These are phyloP conservation scores for Halcyon badia DNA, from an alignment of 2,797 vertebrate genomes.

Conservation along the genomic window DNA sequence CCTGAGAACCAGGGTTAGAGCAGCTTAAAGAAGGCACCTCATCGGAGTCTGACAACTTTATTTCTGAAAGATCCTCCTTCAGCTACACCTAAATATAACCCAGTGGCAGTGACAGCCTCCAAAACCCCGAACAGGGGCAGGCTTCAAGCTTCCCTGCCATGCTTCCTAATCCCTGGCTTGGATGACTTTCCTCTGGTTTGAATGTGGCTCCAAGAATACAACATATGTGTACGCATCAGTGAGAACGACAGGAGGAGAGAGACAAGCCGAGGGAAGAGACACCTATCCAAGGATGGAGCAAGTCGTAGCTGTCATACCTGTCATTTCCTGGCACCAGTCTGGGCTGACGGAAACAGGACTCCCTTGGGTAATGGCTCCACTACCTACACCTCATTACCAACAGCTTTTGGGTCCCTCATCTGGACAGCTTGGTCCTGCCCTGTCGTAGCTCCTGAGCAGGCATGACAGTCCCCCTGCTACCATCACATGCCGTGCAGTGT, in stretches of 20 bases:
- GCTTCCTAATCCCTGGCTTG: neutral
- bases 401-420: neutral
- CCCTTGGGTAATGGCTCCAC: neutral
- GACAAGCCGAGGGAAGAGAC: slow-evolving; percentile 16
- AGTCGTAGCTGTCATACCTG: neutral
- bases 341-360: neutral
- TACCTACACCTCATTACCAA: rapidly evolving
- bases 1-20: neutral
- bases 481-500: rapidly evolving
- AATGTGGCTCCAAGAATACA: neutral
- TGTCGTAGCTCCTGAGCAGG: neutral
- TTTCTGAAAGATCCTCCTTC: neutral
- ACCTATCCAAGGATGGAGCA: neutral
- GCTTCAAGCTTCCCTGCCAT: neutral
- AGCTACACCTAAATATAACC: neutral
- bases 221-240: neutral
- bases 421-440: neutral
- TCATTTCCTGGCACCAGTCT: neutral
- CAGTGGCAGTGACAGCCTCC: neutral
- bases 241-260: neutral
- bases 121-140: neutral
- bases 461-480: neutral
- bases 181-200: neutral
- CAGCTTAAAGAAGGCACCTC: neutral
- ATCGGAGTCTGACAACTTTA: neutral